Evolutionary conservation across 2,888 invertebrate species (phyloP).

Genomic region (Lepeophtheirus nordmannii): DNA sequence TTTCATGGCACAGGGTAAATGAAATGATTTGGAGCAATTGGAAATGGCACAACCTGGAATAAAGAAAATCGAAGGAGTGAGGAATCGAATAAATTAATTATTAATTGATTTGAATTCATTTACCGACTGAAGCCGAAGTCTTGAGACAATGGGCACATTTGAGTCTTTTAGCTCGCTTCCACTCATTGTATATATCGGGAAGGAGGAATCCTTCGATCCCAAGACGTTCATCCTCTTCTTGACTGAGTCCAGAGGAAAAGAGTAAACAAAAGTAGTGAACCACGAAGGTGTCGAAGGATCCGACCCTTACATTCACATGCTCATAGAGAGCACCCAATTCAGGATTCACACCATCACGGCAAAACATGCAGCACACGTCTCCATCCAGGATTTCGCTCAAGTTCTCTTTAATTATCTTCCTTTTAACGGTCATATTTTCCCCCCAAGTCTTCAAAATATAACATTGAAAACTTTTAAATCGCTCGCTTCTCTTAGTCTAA

Average conservation of each 20-base stretch:
- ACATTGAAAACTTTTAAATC: too few relatives aligned
- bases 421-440: too few relatives aligned
- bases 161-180: conserved; percentile 46
- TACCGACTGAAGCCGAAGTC: conserved; percentile 51
- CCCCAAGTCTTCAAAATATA: too few relatives aligned
- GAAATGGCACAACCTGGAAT: conserved; percentile 4
- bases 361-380: background rate
- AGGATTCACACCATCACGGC: background rate
- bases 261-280: conserved; percentile 40
- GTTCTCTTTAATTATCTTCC: too few relatives aligned
- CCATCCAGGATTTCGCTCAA: conserved; percentile 2
- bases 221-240: conserved; percentile 49
- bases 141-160: conserved; percentile 50
- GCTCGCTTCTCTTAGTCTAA: too few relatives aligned
- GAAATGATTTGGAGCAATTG: conserved; percentile 10
- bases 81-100: too few relatives aligned
- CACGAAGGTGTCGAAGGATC: too few relatives aligned
- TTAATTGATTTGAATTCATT: background rate
- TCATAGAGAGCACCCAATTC: conserved; percentile 13
- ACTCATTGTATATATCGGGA: conserved; percentile 51
- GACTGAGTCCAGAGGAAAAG: conserved; percentile 51
- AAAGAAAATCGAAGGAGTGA: too few relatives aligned
- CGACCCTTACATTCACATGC: background rate
- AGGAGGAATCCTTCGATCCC: conserved; percentile 58
- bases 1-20: conserved; percentile 20